Conservation (phyloP, 2,888 invertebrate genomes). For the Leucoptera coffeella region DNA sequence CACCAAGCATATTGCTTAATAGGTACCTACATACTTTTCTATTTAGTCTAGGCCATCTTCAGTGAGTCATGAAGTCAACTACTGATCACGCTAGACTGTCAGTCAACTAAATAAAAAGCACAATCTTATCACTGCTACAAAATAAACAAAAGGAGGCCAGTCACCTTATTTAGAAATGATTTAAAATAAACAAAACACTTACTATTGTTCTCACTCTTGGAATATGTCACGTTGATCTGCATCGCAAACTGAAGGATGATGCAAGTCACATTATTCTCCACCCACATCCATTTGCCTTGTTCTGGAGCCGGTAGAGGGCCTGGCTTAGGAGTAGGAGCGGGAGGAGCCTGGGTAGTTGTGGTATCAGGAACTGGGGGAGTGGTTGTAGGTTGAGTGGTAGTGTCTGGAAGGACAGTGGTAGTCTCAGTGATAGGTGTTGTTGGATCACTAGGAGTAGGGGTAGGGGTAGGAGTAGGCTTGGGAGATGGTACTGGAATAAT, state of each 20-base stretch:
- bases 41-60: too few relatives aligned
- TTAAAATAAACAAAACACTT: conserved; percentile 1
- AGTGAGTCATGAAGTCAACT: too few relatives aligned
- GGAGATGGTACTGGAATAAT: conserved; percentile 22
- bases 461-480: conserved; percentile 17
- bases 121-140: too few relatives aligned
- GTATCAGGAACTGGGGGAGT: conserved; percentile 13
- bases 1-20: too few relatives aligned
- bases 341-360: conserved; percentile 12
- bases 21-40: too few relatives aligned
- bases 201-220: conserved; percentile 11
- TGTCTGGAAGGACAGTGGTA: conserved; percentile 19
- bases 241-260: conserved; percentile 62
- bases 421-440: conserved; percentile 35
- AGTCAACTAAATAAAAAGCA: too few relatives aligned
- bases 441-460: conserved; percentile 27
- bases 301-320: conserved; percentile 18
- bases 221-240: conserved; percentile 56
- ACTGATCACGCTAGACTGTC: too few relatives aligned
- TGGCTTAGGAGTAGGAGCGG: conserved; percentile 15
- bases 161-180: too few relatives aligned
- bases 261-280: conserved; percentile 49
- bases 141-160: too few relatives aligned
- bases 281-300: conserved; percentile 20
- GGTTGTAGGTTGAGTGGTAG: conserved; percentile 15